These are phyloP conservation scores for Allacma fusca DNA, from an alignment of 2,888 invertebrate species.

Conservation along the genomic window DNA sequence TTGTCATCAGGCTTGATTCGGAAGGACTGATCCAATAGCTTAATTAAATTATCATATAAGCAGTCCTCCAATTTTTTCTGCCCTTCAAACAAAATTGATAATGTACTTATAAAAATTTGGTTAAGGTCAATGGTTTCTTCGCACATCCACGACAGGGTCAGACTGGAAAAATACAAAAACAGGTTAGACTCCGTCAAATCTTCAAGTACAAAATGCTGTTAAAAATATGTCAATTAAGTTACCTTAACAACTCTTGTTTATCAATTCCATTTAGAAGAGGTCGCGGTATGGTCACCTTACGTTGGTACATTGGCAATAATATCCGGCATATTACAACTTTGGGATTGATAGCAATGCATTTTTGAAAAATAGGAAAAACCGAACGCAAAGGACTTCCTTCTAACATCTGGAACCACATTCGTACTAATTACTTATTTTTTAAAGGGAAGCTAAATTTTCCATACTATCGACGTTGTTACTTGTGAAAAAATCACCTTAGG, in stretches of 20 bases:
- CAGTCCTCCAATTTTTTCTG: slow-evolving; percentile 19
- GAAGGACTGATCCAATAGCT: slow-evolving; percentile 6
- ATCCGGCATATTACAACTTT: background rate
- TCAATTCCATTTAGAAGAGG: slow-evolving; percentile 21
- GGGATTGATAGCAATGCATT: background rate
- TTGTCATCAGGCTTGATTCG: slow-evolving; percentile 26
- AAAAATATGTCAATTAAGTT: too few species aligned
- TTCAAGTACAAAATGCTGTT: background rate
- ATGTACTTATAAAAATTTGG: background rate
- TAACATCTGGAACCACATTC: background rate
- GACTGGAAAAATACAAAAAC: slow-evolving; percentile 13
- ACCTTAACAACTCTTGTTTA: slow-evolving; percentile 31
- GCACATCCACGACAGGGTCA: slow-evolving; percentile 26
- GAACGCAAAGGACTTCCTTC: background rate
- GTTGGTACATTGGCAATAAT: slow-evolving; percentile 29
- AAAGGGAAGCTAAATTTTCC: too few species aligned
- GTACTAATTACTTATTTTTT: background rate
- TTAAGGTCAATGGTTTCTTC: slow-evolving; percentile 3
- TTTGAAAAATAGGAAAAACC: slow-evolving; percentile 9
- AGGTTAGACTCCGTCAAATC: background rate
- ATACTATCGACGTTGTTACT: too few species aligned
- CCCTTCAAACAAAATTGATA: slow-evolving; percentile 8
- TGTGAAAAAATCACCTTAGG: slow-evolving; percentile 24
- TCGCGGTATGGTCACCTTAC: slow-evolving; percentile 15
- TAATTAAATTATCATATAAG: slow-evolving; percentile 1